Evolutionary conservation across 2,888 invertebrate genomes (phyloP).

Genomic region (Drosophila tripunctata): DNA sequence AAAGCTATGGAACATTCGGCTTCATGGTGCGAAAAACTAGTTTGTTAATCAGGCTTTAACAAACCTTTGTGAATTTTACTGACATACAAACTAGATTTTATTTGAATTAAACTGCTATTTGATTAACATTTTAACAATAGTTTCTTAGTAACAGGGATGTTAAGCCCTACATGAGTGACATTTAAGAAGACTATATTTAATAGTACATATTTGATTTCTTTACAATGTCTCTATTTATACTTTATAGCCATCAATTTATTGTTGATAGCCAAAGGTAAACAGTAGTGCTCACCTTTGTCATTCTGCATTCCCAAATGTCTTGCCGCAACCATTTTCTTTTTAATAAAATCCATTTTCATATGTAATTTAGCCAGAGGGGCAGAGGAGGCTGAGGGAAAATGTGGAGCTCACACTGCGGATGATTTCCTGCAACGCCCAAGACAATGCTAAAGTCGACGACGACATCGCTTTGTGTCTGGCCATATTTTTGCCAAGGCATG

Average conservation of each 20-base stretch:
- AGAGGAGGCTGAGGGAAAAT: neutral
- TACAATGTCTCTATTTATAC: constrained; percentile 24
- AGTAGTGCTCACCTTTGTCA: constrained; percentile 19
- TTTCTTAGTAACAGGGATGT: too few relatives aligned
- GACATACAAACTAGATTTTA: too few relatives aligned
- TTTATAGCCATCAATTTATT: constrained; percentile 51
- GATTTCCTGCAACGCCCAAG: constrained; percentile 71
- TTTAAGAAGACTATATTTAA: too few relatives aligned
- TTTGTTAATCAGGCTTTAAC: too few relatives aligned
- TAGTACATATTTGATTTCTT: constrained; percentile 33
- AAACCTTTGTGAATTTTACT: too few relatives aligned
- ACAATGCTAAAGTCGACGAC: constrained; percentile 70
- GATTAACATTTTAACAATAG: too few relatives aligned
- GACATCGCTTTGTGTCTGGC: constrained; percentile 77
- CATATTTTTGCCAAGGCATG: constrained; percentile 67
- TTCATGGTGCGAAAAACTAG: too few relatives aligned
- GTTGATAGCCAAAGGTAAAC: constrained; percentile 44
- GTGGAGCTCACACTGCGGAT: constrained; percentile 50
- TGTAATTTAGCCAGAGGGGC: constrained; percentile 70
- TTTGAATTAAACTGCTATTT: too few relatives aligned
- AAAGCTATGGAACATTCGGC: too few relatives aligned
- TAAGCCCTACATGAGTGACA: too few relatives aligned
- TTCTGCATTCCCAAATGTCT: constrained; percentile 26
- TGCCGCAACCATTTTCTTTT: constrained; percentile 60
- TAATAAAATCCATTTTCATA: constrained; percentile 80